phyloP scores from a whole-genome alignment of 2,888 invertebrate genomes.

The Agrilus biguttatus region DNA sequence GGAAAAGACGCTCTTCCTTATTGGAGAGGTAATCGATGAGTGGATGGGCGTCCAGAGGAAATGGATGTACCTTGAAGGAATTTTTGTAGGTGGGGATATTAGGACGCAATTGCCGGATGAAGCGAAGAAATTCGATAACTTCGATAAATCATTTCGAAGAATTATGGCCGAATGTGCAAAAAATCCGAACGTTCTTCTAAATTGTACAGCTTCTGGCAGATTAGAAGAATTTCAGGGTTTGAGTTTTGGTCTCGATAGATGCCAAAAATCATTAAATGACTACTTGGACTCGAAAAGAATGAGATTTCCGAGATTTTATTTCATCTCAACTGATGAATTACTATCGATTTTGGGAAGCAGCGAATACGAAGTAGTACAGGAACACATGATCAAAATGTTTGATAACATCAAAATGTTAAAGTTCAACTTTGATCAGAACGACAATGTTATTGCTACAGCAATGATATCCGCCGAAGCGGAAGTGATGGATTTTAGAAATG shows the following conservation, averaged over 20 bases:
- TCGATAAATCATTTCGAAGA: conserved; percentile 66
- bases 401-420: conserved; percentile 72
- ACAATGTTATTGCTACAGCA: conserved; percentile 55
- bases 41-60: conserved; percentile 79
- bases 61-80: conserved; percentile 86
- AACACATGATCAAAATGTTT: conserved; percentile 93
- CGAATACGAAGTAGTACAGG: conserved; percentile 72
- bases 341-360: conserved; percentile 79
- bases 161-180: conserved; percentile 77
- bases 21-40: conserved; percentile 75
- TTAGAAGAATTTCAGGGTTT: conserved; percentile 61
- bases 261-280: conserved; percentile 83
- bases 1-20: conserved; percentile 66
- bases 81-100: conserved; percentile 84
- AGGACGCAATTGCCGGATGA: conserved; percentile 76
- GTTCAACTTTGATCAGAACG: conserved; percentile 49
- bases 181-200: conserved; percentile 62
- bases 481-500: conserved; percentile 64
- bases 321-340: conserved; percentile 86
- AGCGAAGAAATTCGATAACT: conserved; percentile 79
- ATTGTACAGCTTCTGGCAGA: conserved; percentile 61
- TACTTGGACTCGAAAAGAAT: conserved; percentile 79
- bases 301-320: conserved; percentile 83
- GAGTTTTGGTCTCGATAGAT: conserved; percentile 64
- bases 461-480: conserved; percentile 84